Conservation (phyloP, 2,797 vertebrate species). For the Masticophis lateralis region DNA sequence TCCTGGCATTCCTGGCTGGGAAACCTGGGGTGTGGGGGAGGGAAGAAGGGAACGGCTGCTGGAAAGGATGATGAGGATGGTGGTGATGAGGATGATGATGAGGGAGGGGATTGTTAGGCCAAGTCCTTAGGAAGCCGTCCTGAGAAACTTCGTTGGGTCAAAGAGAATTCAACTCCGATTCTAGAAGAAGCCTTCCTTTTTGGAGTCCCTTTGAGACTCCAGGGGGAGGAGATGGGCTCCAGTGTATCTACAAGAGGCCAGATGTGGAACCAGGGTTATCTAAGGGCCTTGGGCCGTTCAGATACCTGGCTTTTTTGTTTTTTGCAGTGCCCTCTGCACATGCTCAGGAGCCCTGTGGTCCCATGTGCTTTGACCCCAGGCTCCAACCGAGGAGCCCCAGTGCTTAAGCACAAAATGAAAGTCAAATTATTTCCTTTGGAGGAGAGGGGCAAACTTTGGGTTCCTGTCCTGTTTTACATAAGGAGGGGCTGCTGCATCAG, state of each 20-base stretch:
- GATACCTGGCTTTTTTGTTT: neutral
- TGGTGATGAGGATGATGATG: rapidly evolving
- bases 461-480: neutral
- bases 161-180: neutral
- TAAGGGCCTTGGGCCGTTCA: neutral
- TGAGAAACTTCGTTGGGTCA: too few species aligned
- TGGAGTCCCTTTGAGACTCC: neutral
- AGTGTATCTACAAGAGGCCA: neutral
- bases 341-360: neutral
- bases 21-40: neutral
- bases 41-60: neutral
- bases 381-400: neutral
- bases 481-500: neutral
- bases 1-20: neutral
- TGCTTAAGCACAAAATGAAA: neutral
- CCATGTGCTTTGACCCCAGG: neutral
- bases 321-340: neutral
- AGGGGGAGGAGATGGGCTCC: neutral
- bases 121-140: neutral
- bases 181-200: neutral
- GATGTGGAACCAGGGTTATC: neutral
- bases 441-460: neutral
- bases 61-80: too few species aligned
- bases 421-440: neutral
- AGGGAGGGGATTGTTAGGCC: neutral